Conservation (phyloP, 2,113 vertebrate genomes). For the Bufo bufo region DNA sequence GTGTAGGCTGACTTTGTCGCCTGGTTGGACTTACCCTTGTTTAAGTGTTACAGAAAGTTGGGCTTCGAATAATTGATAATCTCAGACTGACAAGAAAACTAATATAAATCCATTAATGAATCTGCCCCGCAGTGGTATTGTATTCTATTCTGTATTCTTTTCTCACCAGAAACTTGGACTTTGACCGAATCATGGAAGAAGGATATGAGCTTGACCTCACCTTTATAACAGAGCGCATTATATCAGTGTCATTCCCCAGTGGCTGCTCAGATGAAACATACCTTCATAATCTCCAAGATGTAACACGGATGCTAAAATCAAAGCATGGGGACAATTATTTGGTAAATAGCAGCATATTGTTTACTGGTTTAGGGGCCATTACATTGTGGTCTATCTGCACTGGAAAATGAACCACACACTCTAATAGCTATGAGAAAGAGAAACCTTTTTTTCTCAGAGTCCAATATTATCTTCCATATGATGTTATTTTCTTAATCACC, state of each 20-base stretch:
- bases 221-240: constrained; percentile 94
- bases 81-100: too few species aligned
- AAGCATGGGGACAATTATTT: constrained; percentile 96
- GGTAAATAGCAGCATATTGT: constrained; percentile 72
- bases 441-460: neutral
- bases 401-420: neutral
- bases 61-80: too few species aligned
- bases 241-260: constrained; percentile 88
- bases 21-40: too few species aligned
- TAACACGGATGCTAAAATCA: constrained; percentile 92
- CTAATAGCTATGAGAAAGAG: neutral
- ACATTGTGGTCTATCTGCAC: neutral
- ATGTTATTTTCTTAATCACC: too few species aligned
- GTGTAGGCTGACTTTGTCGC: too few species aligned
- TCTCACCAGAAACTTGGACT: constrained; percentile 64
- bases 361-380: neutral
- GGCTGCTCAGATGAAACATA: constrained; percentile 89
- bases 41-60: too few species aligned
- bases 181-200: constrained; percentile 82
- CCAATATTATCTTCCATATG: too few species aligned
- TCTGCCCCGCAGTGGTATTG: too few species aligned
- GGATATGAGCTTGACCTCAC: constrained; percentile 92
- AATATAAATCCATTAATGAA: too few species aligned
- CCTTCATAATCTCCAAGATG: constrained; percentile 84
- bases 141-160: neutral